Percentiles rank a stretch among this genome's conserved stretches.
Conservation (phyloP, 2,888 invertebrate genomes). For the Hypolimnas misippus region DNA sequence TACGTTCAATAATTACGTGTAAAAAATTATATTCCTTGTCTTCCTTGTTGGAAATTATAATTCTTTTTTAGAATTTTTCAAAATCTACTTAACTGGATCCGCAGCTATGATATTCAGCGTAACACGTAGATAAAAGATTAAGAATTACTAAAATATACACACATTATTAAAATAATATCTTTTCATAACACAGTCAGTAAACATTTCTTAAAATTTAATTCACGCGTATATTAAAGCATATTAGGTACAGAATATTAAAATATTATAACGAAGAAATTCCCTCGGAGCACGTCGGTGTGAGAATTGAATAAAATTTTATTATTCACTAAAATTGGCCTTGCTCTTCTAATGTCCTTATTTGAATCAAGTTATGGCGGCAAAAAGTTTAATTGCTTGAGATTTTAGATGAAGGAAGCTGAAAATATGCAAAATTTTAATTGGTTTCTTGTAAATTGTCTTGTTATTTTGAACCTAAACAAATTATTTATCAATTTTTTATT, state of each 20-base stretch:
- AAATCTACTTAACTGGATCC: too few relatives aligned
- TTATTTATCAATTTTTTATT: background rate
- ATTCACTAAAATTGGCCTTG: background rate
- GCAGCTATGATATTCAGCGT: too few relatives aligned
- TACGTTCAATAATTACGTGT: too few relatives aligned
- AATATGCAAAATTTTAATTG: conserved; percentile 23
- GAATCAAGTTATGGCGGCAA: conserved; percentile 13
- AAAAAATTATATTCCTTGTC: too few relatives aligned
- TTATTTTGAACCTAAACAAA: background rate
- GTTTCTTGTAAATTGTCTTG: conserved; percentile 6
- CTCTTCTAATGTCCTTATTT: conserved; percentile 15
- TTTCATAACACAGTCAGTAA: too few relatives aligned
- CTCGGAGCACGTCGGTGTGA: background rate
- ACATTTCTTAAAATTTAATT: background rate
- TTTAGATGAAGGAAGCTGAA: conserved; percentile 13
- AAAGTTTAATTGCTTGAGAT: conserved; percentile 28
- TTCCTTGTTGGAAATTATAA: too few relatives aligned
- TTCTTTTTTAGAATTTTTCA: too few relatives aligned
- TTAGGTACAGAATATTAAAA: conserved; percentile 5
- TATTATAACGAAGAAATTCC: background rate
- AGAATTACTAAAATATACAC: too few relatives aligned
- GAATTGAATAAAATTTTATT: background rate
- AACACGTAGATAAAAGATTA: too few relatives aligned
- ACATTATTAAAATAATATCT: too few relatives aligned
- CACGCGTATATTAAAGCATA: background rate